Percentiles rank a stretch among this genome's conserved stretches.
These are phyloP conservation scores for Protobothrops flavoviridis DNA, from an alignment of 2,113 vertebrate species.

Conservation along the genomic window DNA sequence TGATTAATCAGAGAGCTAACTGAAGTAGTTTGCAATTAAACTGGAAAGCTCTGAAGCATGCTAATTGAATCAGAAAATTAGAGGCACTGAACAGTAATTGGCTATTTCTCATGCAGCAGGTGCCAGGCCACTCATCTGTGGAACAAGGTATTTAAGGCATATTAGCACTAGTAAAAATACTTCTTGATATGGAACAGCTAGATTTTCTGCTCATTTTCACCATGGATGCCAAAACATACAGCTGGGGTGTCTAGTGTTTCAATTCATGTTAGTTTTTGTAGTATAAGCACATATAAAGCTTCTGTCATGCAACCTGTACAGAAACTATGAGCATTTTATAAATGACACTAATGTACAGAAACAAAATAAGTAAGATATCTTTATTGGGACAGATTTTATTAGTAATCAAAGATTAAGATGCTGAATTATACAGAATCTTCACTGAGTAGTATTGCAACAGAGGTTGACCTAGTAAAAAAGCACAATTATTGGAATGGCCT, in stretches of 20 bases:
- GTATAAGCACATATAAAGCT: slow-evolving; percentile 56
- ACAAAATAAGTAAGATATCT: slow-evolving; percentile 18
- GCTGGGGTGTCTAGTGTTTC: slow-evolving; percentile 71
- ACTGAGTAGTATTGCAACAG: not conserved
- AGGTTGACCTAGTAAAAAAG: not conserved
- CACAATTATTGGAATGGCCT: not conserved
- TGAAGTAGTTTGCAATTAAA: slow-evolving; percentile 99
- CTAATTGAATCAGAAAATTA: slow-evolving; percentile 99
- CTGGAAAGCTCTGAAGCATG: slow-evolving; percentile 99
- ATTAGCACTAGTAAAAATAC: slow-evolving; percentile 98
- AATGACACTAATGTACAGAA: slow-evolving; percentile 12
- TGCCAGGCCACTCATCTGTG: slow-evolving; percentile 99
- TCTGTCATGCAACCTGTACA: slow-evolving; percentile 44
- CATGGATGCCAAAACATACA: slow-evolving; percentile 81
- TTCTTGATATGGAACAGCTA: slow-evolving; percentile 97
- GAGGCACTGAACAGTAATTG: slow-evolving; percentile 97
- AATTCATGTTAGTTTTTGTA: slow-evolving; percentile 58
- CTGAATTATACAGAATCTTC: not conserved
- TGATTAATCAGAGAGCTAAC: slow-evolving; percentile 99
- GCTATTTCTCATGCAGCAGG: slow-evolving; percentile 98
- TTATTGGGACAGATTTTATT: not conserved
- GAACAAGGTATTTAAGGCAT: slow-evolving; percentile 99
- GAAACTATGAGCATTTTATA: slow-evolving; percentile 32
- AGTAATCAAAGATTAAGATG: not conserved
- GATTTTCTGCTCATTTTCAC: slow-evolving; percentile 98